Conservation (phyloP, 2,888 invertebrate genomes). For the Tetragnatha montana region DNA sequence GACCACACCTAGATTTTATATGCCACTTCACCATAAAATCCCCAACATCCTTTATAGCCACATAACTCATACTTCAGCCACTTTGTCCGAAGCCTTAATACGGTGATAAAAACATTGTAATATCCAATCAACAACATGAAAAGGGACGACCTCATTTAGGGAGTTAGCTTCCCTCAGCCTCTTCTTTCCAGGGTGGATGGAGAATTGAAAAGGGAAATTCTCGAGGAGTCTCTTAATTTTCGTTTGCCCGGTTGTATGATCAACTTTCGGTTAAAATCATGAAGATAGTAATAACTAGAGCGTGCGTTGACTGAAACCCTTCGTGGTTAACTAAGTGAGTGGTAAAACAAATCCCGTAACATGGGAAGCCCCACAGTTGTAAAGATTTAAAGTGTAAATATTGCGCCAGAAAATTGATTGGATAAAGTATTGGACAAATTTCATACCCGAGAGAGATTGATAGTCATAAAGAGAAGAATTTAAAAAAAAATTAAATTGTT, state of each 20-base stretch:
- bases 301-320: too few relatives aligned
- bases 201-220: constrained; percentile 2
- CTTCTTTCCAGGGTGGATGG: too few relatives aligned
- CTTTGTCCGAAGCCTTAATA: not conserved
- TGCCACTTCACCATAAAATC: not conserved
- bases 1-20: not conserved
- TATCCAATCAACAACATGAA: not conserved
- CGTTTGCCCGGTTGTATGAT: not conserved
- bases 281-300: too few relatives aligned
- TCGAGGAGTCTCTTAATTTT: not conserved
- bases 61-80: constrained; percentile 25
- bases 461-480: too few relatives aligned
- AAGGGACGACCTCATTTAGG: not conserved
- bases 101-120: not conserved
- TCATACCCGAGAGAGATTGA: too few relatives aligned
- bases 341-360: too few relatives aligned
- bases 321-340: too few relatives aligned
- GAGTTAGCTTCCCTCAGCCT: not conserved
- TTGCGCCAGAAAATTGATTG: too few relatives aligned
- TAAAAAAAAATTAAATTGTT: too few relatives aligned
- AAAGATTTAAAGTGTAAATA: too few relatives aligned
- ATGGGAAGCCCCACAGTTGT: too few relatives aligned
- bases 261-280: not conserved
- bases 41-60: constrained; percentile 16
- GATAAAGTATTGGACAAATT: too few relatives aligned